These are phyloP conservation scores for Nothobranchius furzeri DNA, from an alignment of 2,113 vertebrate genomes.

Conservation along the genomic window DNA sequence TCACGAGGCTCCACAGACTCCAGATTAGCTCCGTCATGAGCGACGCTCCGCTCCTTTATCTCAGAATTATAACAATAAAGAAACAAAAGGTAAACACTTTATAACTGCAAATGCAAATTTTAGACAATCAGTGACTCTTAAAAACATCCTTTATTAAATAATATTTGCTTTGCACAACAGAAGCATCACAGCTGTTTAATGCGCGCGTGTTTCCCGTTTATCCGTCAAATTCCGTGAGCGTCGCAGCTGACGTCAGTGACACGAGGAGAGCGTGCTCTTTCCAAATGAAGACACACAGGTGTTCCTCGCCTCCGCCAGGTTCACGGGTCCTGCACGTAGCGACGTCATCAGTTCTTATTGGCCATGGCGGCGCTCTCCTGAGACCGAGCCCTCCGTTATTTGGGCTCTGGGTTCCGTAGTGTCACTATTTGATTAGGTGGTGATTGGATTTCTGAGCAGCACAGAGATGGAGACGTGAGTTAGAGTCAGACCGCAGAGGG, in stretches of 20 bases:
- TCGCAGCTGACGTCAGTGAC: not conserved
- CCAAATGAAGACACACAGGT: conserved; percentile 46
- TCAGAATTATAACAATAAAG: too few species aligned
- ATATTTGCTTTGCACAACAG: too few species aligned
- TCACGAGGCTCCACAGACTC: not conserved
- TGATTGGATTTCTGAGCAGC: conserved; percentile 10
- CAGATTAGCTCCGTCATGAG: not conserved
- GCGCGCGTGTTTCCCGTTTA: not conserved
- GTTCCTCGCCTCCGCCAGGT: conserved; percentile 10
- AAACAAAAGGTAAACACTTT: too few species aligned
- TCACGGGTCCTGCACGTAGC: not conserved
- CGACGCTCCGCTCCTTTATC: not conserved
- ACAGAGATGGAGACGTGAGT: conserved; percentile 14
- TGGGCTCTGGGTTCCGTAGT: not conserved
- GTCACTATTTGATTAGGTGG: not conserved
- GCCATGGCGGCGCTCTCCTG: not conserved
- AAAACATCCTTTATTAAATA: too few species aligned
- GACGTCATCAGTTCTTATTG: conserved; percentile 39
- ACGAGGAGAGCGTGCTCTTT: not conserved
- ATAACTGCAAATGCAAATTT: too few species aligned
- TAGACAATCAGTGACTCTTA: too few species aligned
- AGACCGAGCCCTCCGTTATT: conserved; percentile 1
- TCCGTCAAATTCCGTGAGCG: not conserved
- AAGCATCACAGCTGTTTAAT: conserved; percentile 10
- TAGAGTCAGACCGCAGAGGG: not conserved